phyloP scores from a whole-genome alignment of 2,888 invertebrate genomes.

The Heliconius ethilla region DNA sequence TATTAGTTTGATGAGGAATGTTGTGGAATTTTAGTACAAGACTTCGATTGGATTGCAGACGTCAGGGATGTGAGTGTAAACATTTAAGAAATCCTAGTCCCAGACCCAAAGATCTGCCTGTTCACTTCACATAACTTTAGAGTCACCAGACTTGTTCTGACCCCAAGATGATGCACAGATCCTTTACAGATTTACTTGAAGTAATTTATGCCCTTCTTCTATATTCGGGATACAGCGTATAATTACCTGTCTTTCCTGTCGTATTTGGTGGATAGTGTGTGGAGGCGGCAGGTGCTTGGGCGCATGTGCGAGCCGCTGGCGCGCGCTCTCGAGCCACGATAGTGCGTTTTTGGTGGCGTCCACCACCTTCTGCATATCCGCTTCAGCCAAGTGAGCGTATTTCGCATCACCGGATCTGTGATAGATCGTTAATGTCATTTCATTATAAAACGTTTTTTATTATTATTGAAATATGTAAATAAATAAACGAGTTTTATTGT shows the following conservation, averaged over 20 bases:
- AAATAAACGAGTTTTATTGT: no score
- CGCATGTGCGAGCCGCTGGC: slow-evolving; percentile 84
- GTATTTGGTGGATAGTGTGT: slow-evolving; percentile 89
- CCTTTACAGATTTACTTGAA: no score
- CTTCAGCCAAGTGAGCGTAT: slow-evolving; percentile 90
- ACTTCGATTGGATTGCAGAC: no score
- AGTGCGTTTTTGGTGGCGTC: slow-evolving; percentile 87
- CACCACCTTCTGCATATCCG: slow-evolving; percentile 89
- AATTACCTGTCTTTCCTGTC: slow-evolving; percentile 87
- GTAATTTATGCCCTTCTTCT: no score
- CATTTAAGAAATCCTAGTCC: no score
- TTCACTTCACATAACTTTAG: no score
- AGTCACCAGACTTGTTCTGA: no score
- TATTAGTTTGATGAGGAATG: no score
- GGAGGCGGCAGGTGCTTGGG: slow-evolving; percentile 88
- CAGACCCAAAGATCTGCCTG: no score
- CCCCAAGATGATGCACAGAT: no score
- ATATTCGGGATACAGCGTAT: not conserved
- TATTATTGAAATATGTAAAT: not conserved
- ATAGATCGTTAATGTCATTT: not conserved
- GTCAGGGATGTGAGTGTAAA: no score
- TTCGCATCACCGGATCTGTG: slow-evolving; percentile 85
- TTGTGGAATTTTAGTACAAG: no score
- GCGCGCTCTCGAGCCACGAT: slow-evolving; percentile 91
- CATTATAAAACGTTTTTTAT: not conserved